Evolutionary conservation across 2,797 vertebrate genomes (phyloP).

Genomic region (Neosilurus mollespiculum): DNA sequence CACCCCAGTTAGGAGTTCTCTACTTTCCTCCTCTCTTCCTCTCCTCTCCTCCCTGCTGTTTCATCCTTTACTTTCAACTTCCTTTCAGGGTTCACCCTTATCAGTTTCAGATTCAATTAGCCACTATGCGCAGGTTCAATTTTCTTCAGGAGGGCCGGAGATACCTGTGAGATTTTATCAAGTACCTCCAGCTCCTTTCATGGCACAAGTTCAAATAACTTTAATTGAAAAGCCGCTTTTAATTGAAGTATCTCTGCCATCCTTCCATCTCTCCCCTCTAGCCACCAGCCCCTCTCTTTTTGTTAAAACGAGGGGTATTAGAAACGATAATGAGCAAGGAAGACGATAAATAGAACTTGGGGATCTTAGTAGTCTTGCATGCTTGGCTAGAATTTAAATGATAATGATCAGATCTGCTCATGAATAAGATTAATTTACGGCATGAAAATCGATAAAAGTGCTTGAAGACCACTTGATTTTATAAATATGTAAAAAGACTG

Average conservation of each 20-base stretch:
- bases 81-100: conserved; percentile 66
- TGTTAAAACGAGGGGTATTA: conserved; percentile 45
- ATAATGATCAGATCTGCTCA: conserved; percentile 25
- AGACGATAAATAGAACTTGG: conserved; percentile 19
- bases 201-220: conserved; percentile 72
- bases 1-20: not conserved
- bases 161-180: conserved; percentile 71
- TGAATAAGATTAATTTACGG: conserved; percentile 3
- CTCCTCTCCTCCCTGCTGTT: conserved; percentile 38
- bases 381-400: conserved; percentile 35
- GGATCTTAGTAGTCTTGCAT: conserved; percentile 6
- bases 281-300: conserved; percentile 30
- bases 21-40: conserved; percentile 25
- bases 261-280: conserved; percentile 42
- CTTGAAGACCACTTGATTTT: not conserved
- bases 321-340: conserved; percentile 47
- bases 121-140: conserved; percentile 70
- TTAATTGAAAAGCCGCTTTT: conserved; percentile 74
- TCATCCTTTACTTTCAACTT: conserved; percentile 48
- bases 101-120: conserved; percentile 76
- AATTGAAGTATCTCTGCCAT: conserved; percentile 68
- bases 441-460: not conserved
- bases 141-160: conserved; percentile 65
- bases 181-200: conserved; percentile 67
- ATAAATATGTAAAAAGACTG: conserved; percentile 2